Base-by-base conservation (phyloP, 2,797 vertebrate genomes). In the Gymnocypris eckloni region DNA sequence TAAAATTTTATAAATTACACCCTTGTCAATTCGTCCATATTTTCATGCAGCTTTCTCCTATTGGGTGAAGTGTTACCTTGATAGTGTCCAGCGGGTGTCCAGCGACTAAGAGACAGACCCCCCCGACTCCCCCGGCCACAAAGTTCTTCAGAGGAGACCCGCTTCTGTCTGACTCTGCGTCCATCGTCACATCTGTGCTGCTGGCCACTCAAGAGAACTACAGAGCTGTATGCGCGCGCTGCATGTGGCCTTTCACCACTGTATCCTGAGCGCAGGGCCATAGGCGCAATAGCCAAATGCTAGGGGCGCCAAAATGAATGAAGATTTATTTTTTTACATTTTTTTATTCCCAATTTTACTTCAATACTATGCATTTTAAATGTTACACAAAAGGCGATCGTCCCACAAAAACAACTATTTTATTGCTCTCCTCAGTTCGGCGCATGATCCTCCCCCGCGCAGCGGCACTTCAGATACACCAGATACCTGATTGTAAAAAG, bases 11-110 rank as follows among this genome's bases (percentile, higher is more conserved):
- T 18, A 11, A 76, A 76, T 20, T 7, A 22, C 28, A 54, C 10
- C 3, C 13, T 37, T 37, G 10, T 4, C 10, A 33, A 37, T 33
- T 2, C n/a, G 5, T 73, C 45, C 16, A 28, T 1, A 10, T 50
- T 28, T 73, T 73, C 4, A 18, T 18, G 13, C 3, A 15, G 10
- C 48, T n/a, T 15, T 66, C 13, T 33, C 43, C 15, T 48, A 13
- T 22, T 61, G 4, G 15, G 43, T 59, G 0, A 33, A 16, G 4
- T 43, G 45, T 93, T 89, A 96, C 95, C 95, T 96, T 96, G 87
- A 96, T 95, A 43, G 96, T 96, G 91, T 96, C 96, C 69, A 96
- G 93, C 4, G 96, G 96, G 87, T 96, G 96, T 91, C 96, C 96
- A 0, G 93, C 93, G 75, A 96, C 87, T 76, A 96, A 91, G 66